Conservation (phyloP, 1,140 invertebrate genomes). For the Pinna nobilis region DNA sequence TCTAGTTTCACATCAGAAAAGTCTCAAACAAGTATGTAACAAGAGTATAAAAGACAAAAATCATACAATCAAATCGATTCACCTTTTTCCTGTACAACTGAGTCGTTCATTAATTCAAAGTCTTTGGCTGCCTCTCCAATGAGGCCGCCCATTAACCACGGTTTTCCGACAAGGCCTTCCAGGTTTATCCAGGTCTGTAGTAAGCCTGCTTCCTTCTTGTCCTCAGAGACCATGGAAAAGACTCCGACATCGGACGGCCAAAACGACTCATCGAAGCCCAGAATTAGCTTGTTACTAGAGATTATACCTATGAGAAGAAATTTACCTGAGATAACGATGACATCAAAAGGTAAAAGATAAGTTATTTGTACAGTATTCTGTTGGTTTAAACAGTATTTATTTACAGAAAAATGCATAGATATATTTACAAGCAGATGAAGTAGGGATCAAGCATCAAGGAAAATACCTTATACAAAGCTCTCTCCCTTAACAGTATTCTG, state of each 20-base stretch:
- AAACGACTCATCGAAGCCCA: slow-evolving; percentile 58
- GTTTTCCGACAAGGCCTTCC: slow-evolving; percentile 11
- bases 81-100: slow-evolving; percentile 34
- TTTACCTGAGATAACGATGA: not conserved
- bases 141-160: slow-evolving; percentile 17
- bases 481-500: no score
- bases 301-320: slow-evolving; percentile 33
- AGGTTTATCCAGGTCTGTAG: slow-evolving; percentile 38
- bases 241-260: slow-evolving; percentile 58
- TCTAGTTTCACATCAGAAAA: no score
- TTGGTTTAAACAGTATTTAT: no score
- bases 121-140: slow-evolving; percentile 10
- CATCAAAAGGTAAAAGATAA: not conserved
- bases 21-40: no score
- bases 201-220: slow-evolving; percentile 20
- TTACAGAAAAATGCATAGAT: no score
- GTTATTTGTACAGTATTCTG: no score
- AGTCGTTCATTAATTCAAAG: slow-evolving; percentile 26
- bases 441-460: no score
- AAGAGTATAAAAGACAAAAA: no score
- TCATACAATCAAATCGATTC: not conserved
- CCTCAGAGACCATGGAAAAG: slow-evolving; percentile 44
- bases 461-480: no score
- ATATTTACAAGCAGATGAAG: no score
- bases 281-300: slow-evolving; percentile 52